Evolutionary conservation across 2,797 vertebrate species (phyloP), one percentile per base, ranked within the genome.

Genomic region (Anolis apletophallus): DNA sequence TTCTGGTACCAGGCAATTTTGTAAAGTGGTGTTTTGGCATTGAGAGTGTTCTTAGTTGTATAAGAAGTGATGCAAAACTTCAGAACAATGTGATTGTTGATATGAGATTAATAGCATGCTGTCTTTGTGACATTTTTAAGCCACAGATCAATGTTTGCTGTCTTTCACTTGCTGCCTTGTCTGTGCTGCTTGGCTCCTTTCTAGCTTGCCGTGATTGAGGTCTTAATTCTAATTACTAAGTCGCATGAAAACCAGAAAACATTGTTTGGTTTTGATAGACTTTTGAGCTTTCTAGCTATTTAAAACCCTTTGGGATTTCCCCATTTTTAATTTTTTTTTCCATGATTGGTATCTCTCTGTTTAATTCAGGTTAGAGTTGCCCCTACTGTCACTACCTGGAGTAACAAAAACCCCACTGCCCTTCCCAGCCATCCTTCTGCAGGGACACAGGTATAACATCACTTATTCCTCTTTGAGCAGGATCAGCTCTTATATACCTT

Each of bases 321-420:
- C 50, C 17, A 23, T 89, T 94, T 73, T 75, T 87, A 93, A n/a
- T n/a, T n/a, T n/a, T 95, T 96, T 97, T 83, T 96, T 96, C 96
- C 96, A 96, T 97, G 95, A 97, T 97, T 97, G 96, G 96, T 97
- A 95, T 97, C 94, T 98, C 95, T 98, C 96, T 98, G 96, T 99
- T 97, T 97, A 34, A 97, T 98, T 98, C 97, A 99, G 99, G 98
- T 98, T 97, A 99, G 98, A 98, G 96, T 98, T 96, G 98, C 98
- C 96, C 97, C 98, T 97, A 99, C 99, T 96, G 98, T 99, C 95
- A 99, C 99, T 96, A 98, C 98, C 97, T 99, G 99, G 98, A 99
- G 98, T 98, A 99, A 99, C 98, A 98, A 99, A 98, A 99, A 97
- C 96, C 98, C 98, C 96, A 99, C 99, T 96, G 97, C 97, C 97